Conservation (phyloP, 2,888 invertebrate species). For the Myopa testacea region DNA sequence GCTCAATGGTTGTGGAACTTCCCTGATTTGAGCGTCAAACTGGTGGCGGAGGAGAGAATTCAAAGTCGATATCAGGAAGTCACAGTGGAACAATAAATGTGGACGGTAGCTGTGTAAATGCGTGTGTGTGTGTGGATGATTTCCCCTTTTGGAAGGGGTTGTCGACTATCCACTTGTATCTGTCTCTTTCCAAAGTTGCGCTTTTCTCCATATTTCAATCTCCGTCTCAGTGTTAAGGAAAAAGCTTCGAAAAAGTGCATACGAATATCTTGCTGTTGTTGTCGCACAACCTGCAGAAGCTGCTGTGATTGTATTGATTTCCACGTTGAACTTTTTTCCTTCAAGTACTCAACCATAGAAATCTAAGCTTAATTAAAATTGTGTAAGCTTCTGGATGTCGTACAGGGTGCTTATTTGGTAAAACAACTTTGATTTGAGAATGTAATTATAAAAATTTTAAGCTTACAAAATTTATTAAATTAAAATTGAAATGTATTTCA, state of each 20-base stretch:
- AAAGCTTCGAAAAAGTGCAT: constrained; percentile 36
- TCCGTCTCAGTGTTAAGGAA: not conserved
- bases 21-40: constrained; percentile 44
- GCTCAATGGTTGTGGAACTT: not conserved
- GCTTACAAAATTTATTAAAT: too few species aligned
- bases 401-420: too few species aligned
- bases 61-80: not conserved
- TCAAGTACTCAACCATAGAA: too few species aligned
- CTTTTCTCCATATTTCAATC: not conserved
- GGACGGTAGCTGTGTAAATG: not conserved
- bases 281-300: constrained; percentile 9
- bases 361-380: too few species aligned
- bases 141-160: constrained; percentile 19
- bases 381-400: too few species aligned
- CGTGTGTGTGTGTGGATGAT: constrained; percentile 23
- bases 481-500: too few species aligned
- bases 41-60: constrained; percentile 19
- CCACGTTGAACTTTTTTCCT: not conserved
- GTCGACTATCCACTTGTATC: constrained; percentile 17
- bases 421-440: too few species aligned
- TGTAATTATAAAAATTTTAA: too few species aligned
- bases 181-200: constrained; percentile 23
- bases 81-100: not conserved
- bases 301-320: constrained; percentile 30
- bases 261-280: not conserved